These are phyloP conservation scores for Odontamblyopus rebecca DNA, from an alignment of 2,797 vertebrate species.

Conservation along the genomic window DNA sequence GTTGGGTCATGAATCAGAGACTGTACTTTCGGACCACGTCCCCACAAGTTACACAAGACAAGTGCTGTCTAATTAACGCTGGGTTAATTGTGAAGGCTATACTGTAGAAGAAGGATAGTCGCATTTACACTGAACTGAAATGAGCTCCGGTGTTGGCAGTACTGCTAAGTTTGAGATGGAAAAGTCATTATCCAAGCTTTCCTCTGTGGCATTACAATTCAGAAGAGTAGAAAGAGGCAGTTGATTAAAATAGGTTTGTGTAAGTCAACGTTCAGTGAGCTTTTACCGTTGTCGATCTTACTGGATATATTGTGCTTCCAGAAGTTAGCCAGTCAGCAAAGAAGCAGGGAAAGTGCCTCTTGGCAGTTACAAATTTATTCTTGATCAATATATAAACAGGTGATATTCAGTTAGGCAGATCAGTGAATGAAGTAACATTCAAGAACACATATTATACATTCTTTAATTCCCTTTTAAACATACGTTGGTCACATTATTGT, in stretches of 20 bases:
- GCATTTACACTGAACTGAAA: conserved; percentile 39
- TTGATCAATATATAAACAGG: neutral
- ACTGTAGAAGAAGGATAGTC: conserved; percentile 36
- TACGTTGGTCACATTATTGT: too few relatives aligned
- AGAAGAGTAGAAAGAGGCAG: neutral
- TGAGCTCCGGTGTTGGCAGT: conserved; percentile 8
- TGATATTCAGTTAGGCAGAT: too few relatives aligned
- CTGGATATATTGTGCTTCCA: neutral
- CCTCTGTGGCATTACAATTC: neutral
- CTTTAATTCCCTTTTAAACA: too few relatives aligned
- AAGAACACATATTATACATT: too few relatives aligned
- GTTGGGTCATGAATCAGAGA: conserved; percentile 65
- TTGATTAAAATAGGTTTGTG: neutral
- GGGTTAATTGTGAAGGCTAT: conserved; percentile 66
- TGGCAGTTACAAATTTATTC: neutral
- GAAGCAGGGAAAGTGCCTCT: neutral
- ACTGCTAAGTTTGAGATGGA: neutral
- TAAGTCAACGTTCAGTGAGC: neutral
- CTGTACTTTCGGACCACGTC: conserved; percentile 48
- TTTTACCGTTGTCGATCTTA: neutral
- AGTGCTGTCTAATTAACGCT: conserved; percentile 72
- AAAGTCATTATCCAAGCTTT: neutral
- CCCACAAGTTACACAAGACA: conserved; percentile 59
- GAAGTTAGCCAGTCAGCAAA: neutral
- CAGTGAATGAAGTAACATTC: too few relatives aligned